A percentile compares a stretch with the other conserved stretches of the same genome.
Conservation (phyloP, 2,113 vertebrate genomes). For the cattle (Bos taurus) region DNA sequence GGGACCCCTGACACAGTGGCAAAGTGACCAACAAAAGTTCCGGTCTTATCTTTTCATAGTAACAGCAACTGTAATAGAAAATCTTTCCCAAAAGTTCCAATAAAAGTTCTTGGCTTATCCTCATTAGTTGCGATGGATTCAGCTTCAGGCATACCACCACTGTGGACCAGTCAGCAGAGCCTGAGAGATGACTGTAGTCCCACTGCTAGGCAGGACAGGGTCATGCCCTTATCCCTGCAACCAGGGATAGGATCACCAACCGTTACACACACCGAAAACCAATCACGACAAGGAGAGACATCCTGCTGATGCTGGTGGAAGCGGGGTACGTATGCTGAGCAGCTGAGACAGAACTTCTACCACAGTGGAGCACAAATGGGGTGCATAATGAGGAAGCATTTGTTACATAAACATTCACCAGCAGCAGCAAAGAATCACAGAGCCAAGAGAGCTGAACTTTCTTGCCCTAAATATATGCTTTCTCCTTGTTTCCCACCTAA, state of each 20-base stretch:
- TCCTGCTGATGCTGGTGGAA: not conserved
- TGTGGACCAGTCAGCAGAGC: too few species aligned
- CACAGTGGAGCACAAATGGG: not conserved
- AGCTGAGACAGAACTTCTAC: not conserved
- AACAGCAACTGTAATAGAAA: not conserved
- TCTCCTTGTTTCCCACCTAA: not conserved
- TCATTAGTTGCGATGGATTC: not conserved
- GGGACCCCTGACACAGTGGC: not conserved
- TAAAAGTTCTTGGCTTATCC: not conserved
- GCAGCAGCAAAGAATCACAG: not conserved
- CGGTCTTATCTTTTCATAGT: not conserved
- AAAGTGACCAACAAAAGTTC: not conserved
- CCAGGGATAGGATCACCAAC: not conserved
- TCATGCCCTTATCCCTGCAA: not conserved
- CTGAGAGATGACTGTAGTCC: not conserved
- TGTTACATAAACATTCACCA: not conserved
- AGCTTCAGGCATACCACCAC: not conserved
- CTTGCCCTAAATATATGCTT: not conserved
- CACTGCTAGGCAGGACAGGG: not conserved
- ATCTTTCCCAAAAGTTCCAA: not conserved
- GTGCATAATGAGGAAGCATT: rapidly evolving
- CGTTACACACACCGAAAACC: not conserved
- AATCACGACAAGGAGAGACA: not conserved
- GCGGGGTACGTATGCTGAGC: not conserved
- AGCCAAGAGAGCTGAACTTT: not conserved